A percentile compares a stretch with the other conserved stretches of the same genome.
Conservation (phyloP, 2,797 vertebrate species). For the Crocidura indochinensis region DNA sequence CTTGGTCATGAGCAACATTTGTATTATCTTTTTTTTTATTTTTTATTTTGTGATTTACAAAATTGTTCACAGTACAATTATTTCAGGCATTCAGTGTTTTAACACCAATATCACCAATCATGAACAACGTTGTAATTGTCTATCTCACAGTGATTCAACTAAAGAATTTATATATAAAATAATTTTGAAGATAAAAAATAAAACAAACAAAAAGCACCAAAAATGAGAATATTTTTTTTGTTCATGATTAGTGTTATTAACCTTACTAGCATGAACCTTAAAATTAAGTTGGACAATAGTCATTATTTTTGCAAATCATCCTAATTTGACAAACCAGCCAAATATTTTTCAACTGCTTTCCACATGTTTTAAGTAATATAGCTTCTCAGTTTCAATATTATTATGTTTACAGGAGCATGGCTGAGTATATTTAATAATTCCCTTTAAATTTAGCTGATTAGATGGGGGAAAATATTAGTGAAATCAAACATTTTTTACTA, state of each 20-base stretch:
- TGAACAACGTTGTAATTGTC: no score
- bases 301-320: conserved; percentile 41
- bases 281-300: conserved; percentile 28
- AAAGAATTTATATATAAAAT: no score
- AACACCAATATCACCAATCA: no score
- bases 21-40: no score
- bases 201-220: conserved; percentile 2
- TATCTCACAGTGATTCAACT: no score
- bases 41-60: no score
- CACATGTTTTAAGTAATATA: not conserved
- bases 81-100: no score
- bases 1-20: no score
- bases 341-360: conserved; percentile 20
- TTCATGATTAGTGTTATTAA: not conserved
- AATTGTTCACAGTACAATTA: no score
- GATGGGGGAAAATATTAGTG: conserved; percentile 62
- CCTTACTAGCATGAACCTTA: conserved; percentile 1
- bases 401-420: not conserved
- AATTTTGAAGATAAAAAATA: no score
- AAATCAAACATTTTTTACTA: conserved; percentile 62
- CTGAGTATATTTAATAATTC: conserved; percentile 7
- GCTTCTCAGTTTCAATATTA: conserved; percentile 11
- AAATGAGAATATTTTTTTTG: not conserved
- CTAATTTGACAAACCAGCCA: not conserved
- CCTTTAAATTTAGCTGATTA: conserved; percentile 52